Conservation (phyloP, 2,888 invertebrate genomes). For the Leptinotarsa tumamoca region DNA sequence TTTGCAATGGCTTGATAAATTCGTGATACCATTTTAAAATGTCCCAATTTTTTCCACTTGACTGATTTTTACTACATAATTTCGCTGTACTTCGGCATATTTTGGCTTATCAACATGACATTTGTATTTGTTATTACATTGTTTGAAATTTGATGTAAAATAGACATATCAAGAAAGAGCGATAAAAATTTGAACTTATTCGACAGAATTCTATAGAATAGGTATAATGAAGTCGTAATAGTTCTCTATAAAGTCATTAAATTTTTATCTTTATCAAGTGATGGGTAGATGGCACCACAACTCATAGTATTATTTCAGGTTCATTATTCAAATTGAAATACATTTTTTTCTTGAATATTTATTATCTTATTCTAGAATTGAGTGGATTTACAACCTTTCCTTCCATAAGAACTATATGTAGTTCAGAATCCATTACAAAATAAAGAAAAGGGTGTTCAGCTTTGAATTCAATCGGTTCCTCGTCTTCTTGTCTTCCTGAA, state of each 20-base stretch:
- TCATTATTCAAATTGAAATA: too few relatives aligned
- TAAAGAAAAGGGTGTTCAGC: slow-evolving; percentile 87
- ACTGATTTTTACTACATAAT: not conserved
- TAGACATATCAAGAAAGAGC: too few relatives aligned
- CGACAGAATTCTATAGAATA: too few relatives aligned
- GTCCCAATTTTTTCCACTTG: not conserved
- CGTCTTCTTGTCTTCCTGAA: slow-evolving; percentile 66
- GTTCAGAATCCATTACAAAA: slow-evolving; percentile 85
- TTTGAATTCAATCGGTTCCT: slow-evolving; percentile 76
- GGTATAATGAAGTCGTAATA: too few relatives aligned
- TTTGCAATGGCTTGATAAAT: slow-evolving; percentile 54
- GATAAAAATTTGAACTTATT: too few relatives aligned
- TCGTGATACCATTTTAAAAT: slow-evolving; percentile 30
- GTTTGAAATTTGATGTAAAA: too few relatives aligned
- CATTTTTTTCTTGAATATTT: slow-evolving; percentile 1
- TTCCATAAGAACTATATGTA: slow-evolving; percentile 83
- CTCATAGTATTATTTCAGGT: not conserved
- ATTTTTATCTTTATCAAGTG: too few relatives aligned
- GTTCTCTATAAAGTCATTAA: too few relatives aligned
- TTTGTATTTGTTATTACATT: not conserved
- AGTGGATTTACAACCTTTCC: slow-evolving; percentile 87
- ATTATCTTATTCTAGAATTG: slow-evolving; percentile 80
- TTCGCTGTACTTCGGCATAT: not conserved
- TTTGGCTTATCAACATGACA: not conserved
- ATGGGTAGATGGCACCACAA: too few relatives aligned